phyloP scores from a whole-genome alignment of 2,888 invertebrate species.

The Halictus quadricinctus region DNA sequence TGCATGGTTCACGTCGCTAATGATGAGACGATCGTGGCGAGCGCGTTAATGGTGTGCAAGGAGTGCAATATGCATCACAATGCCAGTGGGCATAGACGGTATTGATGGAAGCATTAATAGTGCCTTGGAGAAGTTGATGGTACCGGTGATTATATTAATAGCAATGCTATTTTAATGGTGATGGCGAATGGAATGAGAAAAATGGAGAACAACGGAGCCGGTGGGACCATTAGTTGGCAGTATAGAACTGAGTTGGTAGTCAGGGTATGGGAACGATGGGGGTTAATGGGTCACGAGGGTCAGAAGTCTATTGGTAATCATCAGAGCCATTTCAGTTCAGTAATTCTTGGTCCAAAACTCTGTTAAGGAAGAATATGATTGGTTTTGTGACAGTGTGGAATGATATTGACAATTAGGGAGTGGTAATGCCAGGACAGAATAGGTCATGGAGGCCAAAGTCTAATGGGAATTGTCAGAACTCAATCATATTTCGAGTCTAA shows the following conservation, averaged over 20 bases:
- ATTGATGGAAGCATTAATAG: not conserved
- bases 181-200: not conserved
- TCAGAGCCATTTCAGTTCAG: not conserved
- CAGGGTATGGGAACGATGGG: not conserved
- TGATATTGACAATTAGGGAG: not conserved
- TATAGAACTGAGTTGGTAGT: not conserved
- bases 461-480: not conserved
- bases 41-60: not conserved
- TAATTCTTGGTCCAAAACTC: not conserved
- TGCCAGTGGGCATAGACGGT: not conserved
- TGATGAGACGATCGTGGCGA: slow-evolving; percentile 13
- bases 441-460: too few species aligned
- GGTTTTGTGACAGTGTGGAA: not conserved
- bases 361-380: not conserved
- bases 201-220: not conserved
- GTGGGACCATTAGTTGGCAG: not conserved
- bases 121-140: slow-evolving; percentile 7
- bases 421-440: not conserved
- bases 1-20: slow-evolving; percentile 31
- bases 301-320: not conserved
- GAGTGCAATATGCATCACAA: slow-evolving; percentile 26
- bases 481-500: not conserved
- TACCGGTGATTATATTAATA: not conserved
- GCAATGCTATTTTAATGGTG: not conserved
- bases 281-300: not conserved